Conservation (phyloP, 2,888 invertebrate species). For the Cantharis rufa region DNA sequence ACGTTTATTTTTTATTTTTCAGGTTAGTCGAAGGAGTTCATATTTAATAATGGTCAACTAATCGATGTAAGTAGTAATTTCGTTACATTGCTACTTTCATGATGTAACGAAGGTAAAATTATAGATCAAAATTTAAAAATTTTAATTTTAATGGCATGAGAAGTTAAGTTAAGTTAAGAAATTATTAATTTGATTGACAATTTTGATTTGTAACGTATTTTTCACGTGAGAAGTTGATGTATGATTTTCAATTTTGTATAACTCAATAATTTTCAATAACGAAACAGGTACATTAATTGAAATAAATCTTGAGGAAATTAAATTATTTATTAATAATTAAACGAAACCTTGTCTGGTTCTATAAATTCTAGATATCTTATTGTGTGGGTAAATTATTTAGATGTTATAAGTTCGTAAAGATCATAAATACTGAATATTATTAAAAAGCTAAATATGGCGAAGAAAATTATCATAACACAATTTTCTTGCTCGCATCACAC, state of each 20-base stretch:
- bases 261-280: too few relatives aligned
- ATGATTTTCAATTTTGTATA: too few relatives aligned
- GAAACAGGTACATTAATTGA: too few relatives aligned
- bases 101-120: not conserved
- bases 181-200: too few relatives aligned
- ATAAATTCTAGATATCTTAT: not conserved
- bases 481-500: slow-evolving; percentile 23
- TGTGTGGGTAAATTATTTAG: not conserved
- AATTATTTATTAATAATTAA: too few relatives aligned
- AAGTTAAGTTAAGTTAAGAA: too few relatives aligned
- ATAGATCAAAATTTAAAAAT: not conserved
- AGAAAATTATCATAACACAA: slow-evolving; percentile 27
- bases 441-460: slow-evolving; percentile 16
- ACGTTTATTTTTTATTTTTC: not conserved
- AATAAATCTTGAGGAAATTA: too few relatives aligned
- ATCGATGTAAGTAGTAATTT: not conserved
- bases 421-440: not conserved
- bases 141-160: too few relatives aligned
- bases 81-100: not conserved
- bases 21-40: not conserved
- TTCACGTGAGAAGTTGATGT: too few relatives aligned
- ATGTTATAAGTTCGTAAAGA: not conserved
- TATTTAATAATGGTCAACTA: not conserved
- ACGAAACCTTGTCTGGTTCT: not conserved
- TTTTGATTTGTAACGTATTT: too few relatives aligned